phyloP scores from a whole-genome alignment of 2,888 invertebrate species.

The Pandemis heparana region DNA sequence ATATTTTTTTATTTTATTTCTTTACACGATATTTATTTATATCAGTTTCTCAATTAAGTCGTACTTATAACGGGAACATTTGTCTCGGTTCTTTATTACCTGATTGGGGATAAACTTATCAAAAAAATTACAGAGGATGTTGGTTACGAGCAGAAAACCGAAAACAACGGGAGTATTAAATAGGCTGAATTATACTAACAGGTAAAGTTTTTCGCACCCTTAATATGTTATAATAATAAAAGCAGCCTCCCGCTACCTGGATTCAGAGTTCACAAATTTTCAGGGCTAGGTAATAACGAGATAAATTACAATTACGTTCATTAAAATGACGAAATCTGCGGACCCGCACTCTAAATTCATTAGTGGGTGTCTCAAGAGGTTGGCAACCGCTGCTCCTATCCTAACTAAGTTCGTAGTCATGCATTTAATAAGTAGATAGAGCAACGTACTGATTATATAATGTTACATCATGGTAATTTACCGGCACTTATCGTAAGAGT shows the following conservation, averaged over 20 bases:
- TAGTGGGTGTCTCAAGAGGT: constrained; percentile 33
- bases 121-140: not conserved
- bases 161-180: not conserved
- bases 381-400: constrained; percentile 5
- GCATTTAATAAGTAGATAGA: not conserved
- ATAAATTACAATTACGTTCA: constrained; percentile 27
- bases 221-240: not conserved
- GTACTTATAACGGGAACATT: too few relatives aligned
- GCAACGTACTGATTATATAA: constrained; percentile 31
- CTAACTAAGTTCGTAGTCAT: constrained; percentile 14
- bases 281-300: not conserved
- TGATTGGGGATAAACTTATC: not conserved
- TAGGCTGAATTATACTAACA: not conserved
- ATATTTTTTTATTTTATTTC: too few relatives aligned
- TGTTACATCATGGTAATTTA: constrained; percentile 35
- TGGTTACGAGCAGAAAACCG: not conserved
- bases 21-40: too few relatives aligned
- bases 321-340: constrained; percentile 15
- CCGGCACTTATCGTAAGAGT: constrained; percentile 28
- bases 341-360: constrained; percentile 38
- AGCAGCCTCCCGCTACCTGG: not conserved
- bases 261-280: not conserved
- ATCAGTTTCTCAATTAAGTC: too few relatives aligned
- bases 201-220: not conserved
- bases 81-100: too few relatives aligned